Base-by-base conservation (phyloP, 1,140 invertebrate species). In the Mizuhopecten yessoensis region DNA sequence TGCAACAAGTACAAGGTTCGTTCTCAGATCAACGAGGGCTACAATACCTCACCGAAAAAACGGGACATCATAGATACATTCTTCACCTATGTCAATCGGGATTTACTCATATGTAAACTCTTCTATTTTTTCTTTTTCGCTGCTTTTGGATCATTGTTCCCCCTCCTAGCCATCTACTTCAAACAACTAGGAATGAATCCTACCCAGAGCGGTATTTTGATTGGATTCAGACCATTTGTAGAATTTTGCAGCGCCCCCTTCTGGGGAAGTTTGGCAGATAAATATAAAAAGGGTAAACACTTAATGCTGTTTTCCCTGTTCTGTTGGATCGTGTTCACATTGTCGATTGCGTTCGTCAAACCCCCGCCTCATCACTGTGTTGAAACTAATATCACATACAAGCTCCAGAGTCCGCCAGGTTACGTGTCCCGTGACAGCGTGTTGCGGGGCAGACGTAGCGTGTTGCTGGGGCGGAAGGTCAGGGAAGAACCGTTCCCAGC, bases 81-180 rank as follows among this genome's bases (percentile, higher is more conserved):
- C 42, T 95, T 95, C 45, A 95, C 95, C 0, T 93, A 96, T 34
- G 94, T 96, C 15, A 95, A 96, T 91, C 93, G 94, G 75, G 96
- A 96, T 88, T 90, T 96, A 23, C 93, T 96, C 5, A 94, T 96
- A 36, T 95, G 95, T 89, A 96, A 96, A 90, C 88, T 96, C 20
- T 99, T 99, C 96, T 99, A 99, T 96, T 99, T 99, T 96, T 99
- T 99, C 97, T 99, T 99, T 97, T 99, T 99, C 96, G 99, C 99
- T 1, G 99, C 99, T 0, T 99, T 99, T 95, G 99, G 99, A 10
- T 99, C 99, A 0, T 97, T 99, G 0, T 99, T 99, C 96, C 99
- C 99, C 0, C 97, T 99, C 34, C 98, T 99, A 98, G 99, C 99
- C 33, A 98, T 99, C 33, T 99, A 99, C 96, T 99, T 99, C 97